Evolutionary conservation across 2,797 vertebrate species (phyloP), one percentile per base, ranked within the genome.

Genomic region (Steatocranus sp.): DNA sequence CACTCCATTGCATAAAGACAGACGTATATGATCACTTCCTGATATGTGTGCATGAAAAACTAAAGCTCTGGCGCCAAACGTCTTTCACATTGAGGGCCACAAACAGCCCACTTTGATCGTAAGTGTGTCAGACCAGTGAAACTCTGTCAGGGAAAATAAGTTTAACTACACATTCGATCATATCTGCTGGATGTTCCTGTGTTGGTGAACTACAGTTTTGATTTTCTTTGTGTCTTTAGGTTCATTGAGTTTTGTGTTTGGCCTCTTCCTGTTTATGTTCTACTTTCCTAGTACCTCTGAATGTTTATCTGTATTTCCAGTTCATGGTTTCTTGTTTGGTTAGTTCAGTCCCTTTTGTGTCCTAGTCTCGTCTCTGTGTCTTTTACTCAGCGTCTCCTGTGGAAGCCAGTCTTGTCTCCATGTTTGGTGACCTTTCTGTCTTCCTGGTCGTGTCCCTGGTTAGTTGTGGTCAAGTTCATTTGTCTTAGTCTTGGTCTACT

Each of bases 341-440:
- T 34, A 34, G 56, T 34, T 61, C 17, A 34, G 17, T 61, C 56
- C 30, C 56, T 34, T 61, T 61, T 61, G 17, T 34, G 30, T 11
- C 49, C 9, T 20, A 20, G 48, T 20, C 27, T 32, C 25, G 0
- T 27, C 14, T 54, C 54, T 7, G 27, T 32, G 17, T 58, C 56
- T 0, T 34, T 11, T 58, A 58, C 56, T 34, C 17, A 0, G 56
- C 10, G 1, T 58, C 30, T 61, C 56, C 30, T 1, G 56, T 34
- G 10, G 30, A 61, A 61, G 17, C 34, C 56, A 58, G 6, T 0
- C 30, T 58, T 1, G 56, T 34, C 17, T n/a, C 56, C 56, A 58
- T 4, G 10, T 34, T 58, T 58, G 56, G 30, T 58, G 30, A 58
- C 56, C 30, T 58, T 58, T 10, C 50, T 54, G 54, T 58, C 6